Evolutionary conservation across 2,888 invertebrate genomes (phyloP), one percentile per base, ranked within the genome.

Genomic region (Trypoxylon attenuatum): DNA sequence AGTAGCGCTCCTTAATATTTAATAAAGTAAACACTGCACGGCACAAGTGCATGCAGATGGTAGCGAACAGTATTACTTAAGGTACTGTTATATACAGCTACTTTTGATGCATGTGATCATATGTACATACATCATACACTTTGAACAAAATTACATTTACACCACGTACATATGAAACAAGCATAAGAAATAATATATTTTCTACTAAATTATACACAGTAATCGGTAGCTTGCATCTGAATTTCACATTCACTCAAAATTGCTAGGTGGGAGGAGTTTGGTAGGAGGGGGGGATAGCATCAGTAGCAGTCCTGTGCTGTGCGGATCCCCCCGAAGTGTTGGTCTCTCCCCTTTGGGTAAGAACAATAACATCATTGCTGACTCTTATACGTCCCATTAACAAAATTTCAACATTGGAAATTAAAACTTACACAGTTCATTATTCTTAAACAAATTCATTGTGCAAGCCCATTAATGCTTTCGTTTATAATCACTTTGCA

Each of bases 331-430:
- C 66, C 87, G 88, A 82, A 90, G 90, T 84, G 87, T 89, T 76
- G 89, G 89, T 70, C 82, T 89, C 69, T 90, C 90, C 70, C 90
- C 90, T 54, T 82, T 90, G 87, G 90, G 90, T 90, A 88, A 84
- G 85, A 76, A 69, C 62, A 71, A 67, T 52, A 73, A 71, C 72
- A 80, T 75, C 73, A 69, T 54, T 61, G 70, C 47, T 57, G 66
- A 64, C 71, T 55, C 46, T 15, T 23, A 45, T 22, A 55, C 43
- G 22, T 49, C 62, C 5, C 39, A 52, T n/a, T n/a, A n/a, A n/a
- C n/a, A n/a, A n/a, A n/a, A n/a, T n/a, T n/a, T n/a, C n/a, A n/a
- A n/a, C n/a, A n/a, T n/a, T n/a, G n/a, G n/a, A n/a, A n/a, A n/a
- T n/a, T n/a, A n/a, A n/a, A n/a, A n/a, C n/a, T n/a, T n/a, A n/a